These are phyloP conservation scores for Mormoops blainvillei DNA, from an alignment of 2,113 vertebrate genomes.

Conservation along the genomic window DNA sequence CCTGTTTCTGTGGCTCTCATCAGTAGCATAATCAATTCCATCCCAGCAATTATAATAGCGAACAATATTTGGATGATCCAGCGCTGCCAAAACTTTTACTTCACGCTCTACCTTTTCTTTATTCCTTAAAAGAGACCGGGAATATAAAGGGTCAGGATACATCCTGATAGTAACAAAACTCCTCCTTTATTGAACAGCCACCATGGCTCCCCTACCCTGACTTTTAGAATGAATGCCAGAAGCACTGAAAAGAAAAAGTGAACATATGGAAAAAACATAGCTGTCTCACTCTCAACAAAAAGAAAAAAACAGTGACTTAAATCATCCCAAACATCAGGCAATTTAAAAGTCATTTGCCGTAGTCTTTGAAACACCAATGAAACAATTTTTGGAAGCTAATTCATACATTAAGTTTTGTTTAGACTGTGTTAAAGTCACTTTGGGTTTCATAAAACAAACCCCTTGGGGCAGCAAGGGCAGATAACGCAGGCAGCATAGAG, in stretches of 20 bases:
- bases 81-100: slow-evolving; percentile 62
- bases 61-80: slow-evolving; percentile 76
- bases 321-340: neutral
- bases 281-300: neutral
- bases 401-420: neutral
- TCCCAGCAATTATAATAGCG: slow-evolving; percentile 70
- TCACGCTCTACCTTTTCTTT: slow-evolving; percentile 68
- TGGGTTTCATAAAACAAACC: neutral
- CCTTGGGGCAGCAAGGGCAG: neutral
- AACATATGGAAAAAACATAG: neutral
- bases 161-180: neutral
- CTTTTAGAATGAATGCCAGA: neutral
- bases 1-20: slow-evolving; percentile 4
- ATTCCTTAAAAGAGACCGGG: neutral
- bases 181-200: neutral
- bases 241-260: neutral
- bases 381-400: neutral
- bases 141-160: neutral
- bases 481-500: neutral
- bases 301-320: neutral
- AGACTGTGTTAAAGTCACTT: neutral
- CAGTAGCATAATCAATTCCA: neutral
- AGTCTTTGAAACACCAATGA: neutral
- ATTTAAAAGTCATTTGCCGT: neutral
- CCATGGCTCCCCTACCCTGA: neutral